phyloP scores from a whole-genome alignment of 2,113 vertebrate genomes.

The Scatophagus argus region DNA sequence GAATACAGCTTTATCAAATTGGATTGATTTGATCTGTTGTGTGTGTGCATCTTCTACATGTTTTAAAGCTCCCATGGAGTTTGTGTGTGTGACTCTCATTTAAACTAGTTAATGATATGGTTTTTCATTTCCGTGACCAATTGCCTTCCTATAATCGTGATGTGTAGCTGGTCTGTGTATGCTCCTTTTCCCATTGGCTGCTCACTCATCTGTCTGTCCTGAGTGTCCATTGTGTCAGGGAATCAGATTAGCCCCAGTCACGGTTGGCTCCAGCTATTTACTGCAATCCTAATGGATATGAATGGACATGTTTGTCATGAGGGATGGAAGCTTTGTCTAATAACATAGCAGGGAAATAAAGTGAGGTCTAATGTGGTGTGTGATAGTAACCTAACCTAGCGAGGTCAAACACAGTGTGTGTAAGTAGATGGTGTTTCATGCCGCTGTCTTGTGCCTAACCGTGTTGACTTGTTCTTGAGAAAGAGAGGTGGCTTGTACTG shows the following conservation, averaged over 20 bases:
- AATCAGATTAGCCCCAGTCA: conserved; percentile 81
- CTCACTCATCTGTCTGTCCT: conserved; percentile 60
- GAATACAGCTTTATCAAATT: conserved; percentile 47
- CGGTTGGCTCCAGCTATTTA: conserved; percentile 73
- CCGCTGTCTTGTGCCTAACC: background rate
- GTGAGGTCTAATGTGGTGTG: conserved; percentile 46
- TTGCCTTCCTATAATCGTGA: conserved; percentile 48
- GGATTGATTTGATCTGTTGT: conserved; percentile 30
- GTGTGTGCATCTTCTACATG: conserved; percentile 20
- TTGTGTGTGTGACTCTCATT: conserved; percentile 67
- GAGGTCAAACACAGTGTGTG: conserved; percentile 67
- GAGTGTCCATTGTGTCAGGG: conserved; percentile 76
- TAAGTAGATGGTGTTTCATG: conserved; percentile 12
- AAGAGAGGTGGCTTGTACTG: conserved; percentile 6
- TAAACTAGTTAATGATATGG: conserved; percentile 66
- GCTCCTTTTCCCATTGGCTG: conserved; percentile 57
- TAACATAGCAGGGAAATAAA: conserved; percentile 59
- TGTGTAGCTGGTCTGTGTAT: conserved; percentile 58
- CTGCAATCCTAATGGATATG: conserved; percentile 70
- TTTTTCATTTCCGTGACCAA: conserved; percentile 75
- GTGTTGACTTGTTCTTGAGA: background rate
- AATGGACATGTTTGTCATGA: conserved; percentile 75
- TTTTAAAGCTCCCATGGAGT: conserved; percentile 42
- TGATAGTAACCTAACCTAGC: conserved; percentile 52
- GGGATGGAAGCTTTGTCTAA: conserved; percentile 52